phyloP scores from a whole-genome alignment of 2,113 vertebrate species.

The Girardinichthys multiradiatus region DNA sequence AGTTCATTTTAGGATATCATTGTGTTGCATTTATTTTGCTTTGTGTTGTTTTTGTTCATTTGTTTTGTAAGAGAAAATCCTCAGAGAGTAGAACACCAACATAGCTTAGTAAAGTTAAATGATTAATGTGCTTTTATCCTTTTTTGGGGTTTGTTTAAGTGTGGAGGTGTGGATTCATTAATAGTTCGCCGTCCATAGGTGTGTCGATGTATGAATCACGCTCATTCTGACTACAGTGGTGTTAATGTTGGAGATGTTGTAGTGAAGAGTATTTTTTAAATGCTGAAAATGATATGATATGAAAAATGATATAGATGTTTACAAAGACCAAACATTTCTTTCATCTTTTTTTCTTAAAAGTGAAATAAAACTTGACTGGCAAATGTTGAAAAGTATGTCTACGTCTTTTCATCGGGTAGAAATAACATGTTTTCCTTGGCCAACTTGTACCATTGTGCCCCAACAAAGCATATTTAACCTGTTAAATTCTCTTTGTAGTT shows the following conservation, averaged over 20 bases:
- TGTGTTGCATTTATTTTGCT: conserved; percentile 33
- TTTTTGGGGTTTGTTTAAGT: conserved; percentile 6
- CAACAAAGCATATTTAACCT: no score
- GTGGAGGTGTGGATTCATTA: conserved; percentile 5
- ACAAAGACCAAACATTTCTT: conserved; percentile 69
- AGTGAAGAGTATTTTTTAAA: conserved; percentile 75
- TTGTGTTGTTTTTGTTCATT: conserved; percentile 38
- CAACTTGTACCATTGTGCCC: no score
- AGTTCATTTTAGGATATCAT: conserved; percentile 31
- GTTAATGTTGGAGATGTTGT: conserved; percentile 73
- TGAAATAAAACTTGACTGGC: conserved; percentile 71
- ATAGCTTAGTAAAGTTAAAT: not conserved
- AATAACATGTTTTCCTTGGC: no score
- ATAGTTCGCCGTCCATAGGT: conserved; percentile 53
- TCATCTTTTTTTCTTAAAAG: conserved; percentile 50
- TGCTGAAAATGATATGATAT: conserved; percentile 56
- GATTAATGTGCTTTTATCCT: conserved; percentile 36
- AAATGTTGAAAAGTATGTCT: conserved; percentile 32
- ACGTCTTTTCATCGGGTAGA: not conserved
- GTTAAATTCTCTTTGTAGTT: no score
- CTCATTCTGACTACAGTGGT: conserved; percentile 67
- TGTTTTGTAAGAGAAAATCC: conserved; percentile 27
- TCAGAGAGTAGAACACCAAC: conserved; percentile 34
- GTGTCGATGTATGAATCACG: conserved; percentile 71
- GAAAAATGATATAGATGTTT: conserved; percentile 72